These are phyloP conservation scores for Epinephelus cyanopodus DNA, from an alignment of 2,113 vertebrate genomes.

Conservation along the genomic window DNA sequence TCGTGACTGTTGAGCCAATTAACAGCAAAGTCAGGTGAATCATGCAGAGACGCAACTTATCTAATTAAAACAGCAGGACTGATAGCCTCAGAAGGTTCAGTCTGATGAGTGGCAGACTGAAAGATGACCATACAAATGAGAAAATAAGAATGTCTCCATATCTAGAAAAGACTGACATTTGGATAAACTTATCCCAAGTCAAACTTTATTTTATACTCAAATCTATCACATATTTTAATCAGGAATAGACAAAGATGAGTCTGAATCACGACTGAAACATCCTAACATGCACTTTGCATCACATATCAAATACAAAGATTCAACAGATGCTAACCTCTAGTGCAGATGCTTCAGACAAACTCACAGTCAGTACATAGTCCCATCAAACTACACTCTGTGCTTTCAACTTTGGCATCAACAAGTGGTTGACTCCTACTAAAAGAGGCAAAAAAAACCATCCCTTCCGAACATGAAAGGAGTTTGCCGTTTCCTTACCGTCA, in stretches of 20 bases:
- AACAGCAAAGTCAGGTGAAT: constrained; percentile 37
- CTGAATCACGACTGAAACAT: not conserved
- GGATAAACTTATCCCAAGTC: not conserved
- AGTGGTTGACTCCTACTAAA: not conserved
- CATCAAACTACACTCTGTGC: not conserved
- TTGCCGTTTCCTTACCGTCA: constrained; percentile 90
- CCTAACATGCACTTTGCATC: not conserved
- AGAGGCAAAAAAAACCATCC: not conserved
- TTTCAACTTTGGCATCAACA: constrained; percentile 36
- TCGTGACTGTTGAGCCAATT: constrained; percentile 8
- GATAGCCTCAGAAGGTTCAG: not conserved
- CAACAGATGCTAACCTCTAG: not conserved
- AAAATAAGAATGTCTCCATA: not conserved
- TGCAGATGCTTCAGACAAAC: not conserved
- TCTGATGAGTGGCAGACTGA: constrained; percentile 3
- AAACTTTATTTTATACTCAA: not conserved
- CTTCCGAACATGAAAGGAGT: not conserved
- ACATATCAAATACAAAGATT: not conserved
- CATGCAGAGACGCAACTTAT: constrained; percentile 8
- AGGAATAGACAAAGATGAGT: not conserved
- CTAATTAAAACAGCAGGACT: not conserved
- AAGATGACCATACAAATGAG: not conserved
- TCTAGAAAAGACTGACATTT: not conserved
- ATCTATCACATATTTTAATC: not conserved
- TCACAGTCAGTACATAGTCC: not conserved